Conservation (phyloP, 2,888 invertebrate species). For the Trachelus stipa region DNA sequence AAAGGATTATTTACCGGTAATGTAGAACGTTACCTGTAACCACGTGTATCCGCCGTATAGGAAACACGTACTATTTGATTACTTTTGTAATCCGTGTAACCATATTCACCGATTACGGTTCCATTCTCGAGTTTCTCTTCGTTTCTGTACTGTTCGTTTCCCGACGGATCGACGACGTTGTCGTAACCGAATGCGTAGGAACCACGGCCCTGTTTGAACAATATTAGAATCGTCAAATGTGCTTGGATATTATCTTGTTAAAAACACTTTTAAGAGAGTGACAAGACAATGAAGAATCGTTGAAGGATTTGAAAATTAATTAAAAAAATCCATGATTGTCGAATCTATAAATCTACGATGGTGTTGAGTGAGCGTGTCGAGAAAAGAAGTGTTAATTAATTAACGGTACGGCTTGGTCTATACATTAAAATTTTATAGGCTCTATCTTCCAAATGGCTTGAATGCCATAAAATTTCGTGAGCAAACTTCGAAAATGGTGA, state of each 20-base stretch:
- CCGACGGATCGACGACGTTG: constrained; percentile 71
- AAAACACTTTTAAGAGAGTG: not conserved
- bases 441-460: not conserved
- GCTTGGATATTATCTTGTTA: not conserved
- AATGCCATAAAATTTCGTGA: not conserved
- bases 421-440: not conserved
- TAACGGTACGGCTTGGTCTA: not conserved
- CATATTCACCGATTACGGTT: constrained; percentile 79
- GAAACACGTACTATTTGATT: constrained; percentile 27
- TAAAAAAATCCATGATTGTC: not conserved
- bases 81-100: constrained; percentile 64
- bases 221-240: not conserved
- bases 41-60: constrained; percentile 32
- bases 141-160: constrained; percentile 78
- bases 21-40: constrained; percentile 31
- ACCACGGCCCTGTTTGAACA: constrained; percentile 68
- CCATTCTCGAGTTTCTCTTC: constrained; percentile 80
- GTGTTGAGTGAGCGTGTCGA: not conserved
- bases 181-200: constrained; percentile 82
- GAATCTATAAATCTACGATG: not conserved
- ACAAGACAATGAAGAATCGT: not conserved
- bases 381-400: not conserved
- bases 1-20: not conserved
- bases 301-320: not conserved
- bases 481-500: not conserved